Conservation (phyloP, 2,888 invertebrate species). For the Scrobipalpa costella region DNA sequence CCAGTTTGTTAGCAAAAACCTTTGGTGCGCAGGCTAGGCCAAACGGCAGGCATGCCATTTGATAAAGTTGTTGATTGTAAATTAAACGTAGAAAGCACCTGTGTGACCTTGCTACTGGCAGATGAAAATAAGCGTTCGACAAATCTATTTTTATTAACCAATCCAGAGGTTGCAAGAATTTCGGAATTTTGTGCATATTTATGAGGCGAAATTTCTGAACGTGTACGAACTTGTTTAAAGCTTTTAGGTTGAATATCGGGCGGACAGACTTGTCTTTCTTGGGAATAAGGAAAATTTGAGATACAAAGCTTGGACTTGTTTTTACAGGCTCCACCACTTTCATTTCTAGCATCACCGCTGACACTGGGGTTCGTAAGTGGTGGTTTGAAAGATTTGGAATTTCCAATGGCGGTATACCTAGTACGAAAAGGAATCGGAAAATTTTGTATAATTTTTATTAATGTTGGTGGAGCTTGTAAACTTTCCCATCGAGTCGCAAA, state of each 20-base stretch:
- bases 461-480: no score
- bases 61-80: conserved; percentile 20
- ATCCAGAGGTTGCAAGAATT: conserved; percentile 8
- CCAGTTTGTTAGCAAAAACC: conserved; percentile 29
- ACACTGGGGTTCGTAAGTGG: background rate
- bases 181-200: background rate
- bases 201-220: background rate
- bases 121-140: conserved; percentile 21
- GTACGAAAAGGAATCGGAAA: conserved; percentile 13
- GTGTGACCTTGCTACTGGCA: conserved; percentile 15
- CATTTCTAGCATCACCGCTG: conserved; percentile 4
- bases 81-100: conserved; percentile 22
- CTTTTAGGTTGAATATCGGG: conserved; percentile 18
- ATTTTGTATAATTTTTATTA: no score
- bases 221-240: background rate
- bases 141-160: conserved; percentile 25
- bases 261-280: conserved; percentile 14
- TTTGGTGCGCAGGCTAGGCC: conserved; percentile 23
- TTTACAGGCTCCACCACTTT: conserved; percentile 20
- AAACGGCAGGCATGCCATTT: conserved; percentile 28
- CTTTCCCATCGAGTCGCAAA: no score
- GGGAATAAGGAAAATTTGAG: conserved; percentile 7
- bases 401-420: conserved; percentile 21
- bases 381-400: background rate
- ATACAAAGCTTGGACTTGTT: conserved; percentile 22